These are phyloP conservation scores for Lasioglossum morio DNA, from an alignment of 2,888 invertebrate species.

Conservation along the genomic window DNA sequence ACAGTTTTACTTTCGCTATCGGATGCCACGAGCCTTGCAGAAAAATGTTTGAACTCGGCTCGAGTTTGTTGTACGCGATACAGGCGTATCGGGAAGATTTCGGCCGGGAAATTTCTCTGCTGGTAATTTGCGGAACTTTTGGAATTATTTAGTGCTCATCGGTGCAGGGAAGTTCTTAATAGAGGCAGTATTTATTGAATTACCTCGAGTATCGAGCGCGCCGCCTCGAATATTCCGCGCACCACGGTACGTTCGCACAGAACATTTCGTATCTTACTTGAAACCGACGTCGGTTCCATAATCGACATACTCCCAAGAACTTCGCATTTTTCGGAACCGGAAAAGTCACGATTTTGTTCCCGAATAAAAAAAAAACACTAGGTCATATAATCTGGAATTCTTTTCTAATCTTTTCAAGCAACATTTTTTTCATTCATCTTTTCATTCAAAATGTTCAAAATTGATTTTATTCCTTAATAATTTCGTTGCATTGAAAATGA, in stretches of 20 bases:
- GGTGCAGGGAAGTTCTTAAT: constrained; percentile 32
- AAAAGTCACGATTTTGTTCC: background rate
- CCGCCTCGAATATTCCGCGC: constrained; percentile 31
- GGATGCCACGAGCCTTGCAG: background rate
- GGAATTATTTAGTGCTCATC: constrained; percentile 46
- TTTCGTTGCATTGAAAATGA: too few relatives aligned
- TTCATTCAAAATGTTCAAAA: background rate
- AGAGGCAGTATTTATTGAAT: constrained; percentile 46
- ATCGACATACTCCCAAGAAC: constrained; percentile 41
- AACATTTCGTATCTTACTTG: constrained; percentile 6
- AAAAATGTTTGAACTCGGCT: background rate
- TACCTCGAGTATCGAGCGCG: constrained; percentile 43
- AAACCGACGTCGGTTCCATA: constrained; percentile 29
- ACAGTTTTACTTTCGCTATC: background rate
- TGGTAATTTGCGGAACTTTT: constrained; percentile 38
- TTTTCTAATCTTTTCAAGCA: background rate
- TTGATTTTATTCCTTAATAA: background rate
- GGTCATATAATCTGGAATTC: background rate
- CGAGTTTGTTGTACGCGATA: background rate
- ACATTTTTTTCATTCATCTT: too few relatives aligned
- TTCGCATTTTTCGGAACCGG: background rate
- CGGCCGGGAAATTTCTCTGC: constrained; percentile 3
- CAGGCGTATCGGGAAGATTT: constrained; percentile 14
- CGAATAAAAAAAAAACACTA: background rate
- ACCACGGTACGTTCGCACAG: constrained; percentile 13